Evolutionary conservation across 1,140 invertebrate species (phyloP).

Genomic region (Lordiphosa collinella): DNA sequence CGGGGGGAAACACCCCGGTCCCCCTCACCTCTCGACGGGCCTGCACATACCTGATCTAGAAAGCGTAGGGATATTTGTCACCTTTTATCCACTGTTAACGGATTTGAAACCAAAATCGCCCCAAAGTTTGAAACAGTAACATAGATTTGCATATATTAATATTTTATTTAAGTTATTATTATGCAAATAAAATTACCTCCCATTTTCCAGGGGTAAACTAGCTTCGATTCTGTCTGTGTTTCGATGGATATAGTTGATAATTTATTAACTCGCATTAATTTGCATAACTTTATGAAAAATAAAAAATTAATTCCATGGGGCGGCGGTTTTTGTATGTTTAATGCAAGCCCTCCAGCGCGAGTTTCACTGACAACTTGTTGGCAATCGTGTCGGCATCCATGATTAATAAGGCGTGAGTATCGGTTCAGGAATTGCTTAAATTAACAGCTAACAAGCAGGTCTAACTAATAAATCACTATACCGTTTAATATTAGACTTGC

Average conservation of each 20-base stretch:
- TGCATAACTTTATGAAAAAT: slow-evolving; percentile 33
- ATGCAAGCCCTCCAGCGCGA: not conserved
- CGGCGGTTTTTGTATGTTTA: slow-evolving; percentile 4
- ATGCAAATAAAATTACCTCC: too few relatives aligned
- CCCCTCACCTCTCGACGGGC: too few relatives aligned
- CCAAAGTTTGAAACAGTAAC: too few relatives aligned
- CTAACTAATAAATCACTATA: slow-evolving; percentile 40
- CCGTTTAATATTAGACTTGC: not conserved
- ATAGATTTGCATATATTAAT: too few relatives aligned
- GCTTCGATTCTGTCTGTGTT: too few relatives aligned
- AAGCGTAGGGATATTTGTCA: too few relatives aligned
- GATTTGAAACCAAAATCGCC: too few relatives aligned
- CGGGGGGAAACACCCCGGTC: too few relatives aligned
- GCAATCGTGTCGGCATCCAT: slow-evolving; percentile 33
- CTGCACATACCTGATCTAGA: too few relatives aligned
- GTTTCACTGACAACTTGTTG: slow-evolving; percentile 14
- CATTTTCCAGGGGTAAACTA: too few relatives aligned
- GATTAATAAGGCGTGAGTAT: slow-evolving; percentile 67
- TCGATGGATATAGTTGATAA: not conserved
- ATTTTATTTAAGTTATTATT: too few relatives aligned
- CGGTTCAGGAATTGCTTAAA: slow-evolving; percentile 33
- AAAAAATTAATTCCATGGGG: not conserved
- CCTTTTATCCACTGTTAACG: too few relatives aligned
- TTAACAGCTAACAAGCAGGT: slow-evolving; percentile 26
- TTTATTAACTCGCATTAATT: slow-evolving; percentile 48